Conservation (phyloP, 1,140 invertebrate genomes). For the Tyrophagus putrescentiae region DNA sequence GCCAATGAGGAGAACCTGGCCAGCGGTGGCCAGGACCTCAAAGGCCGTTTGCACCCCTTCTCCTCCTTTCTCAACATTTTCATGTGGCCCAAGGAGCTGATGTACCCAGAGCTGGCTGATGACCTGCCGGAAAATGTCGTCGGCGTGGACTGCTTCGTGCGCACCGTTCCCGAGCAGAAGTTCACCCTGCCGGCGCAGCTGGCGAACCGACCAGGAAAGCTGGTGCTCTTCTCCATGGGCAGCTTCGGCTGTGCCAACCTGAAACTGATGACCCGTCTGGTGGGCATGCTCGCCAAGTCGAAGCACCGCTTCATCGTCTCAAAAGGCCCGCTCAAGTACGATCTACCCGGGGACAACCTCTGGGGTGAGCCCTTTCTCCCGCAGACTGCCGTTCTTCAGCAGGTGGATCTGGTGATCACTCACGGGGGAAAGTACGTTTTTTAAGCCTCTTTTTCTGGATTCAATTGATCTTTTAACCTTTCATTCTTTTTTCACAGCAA, state of each 20-base stretch:
- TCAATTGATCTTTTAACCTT: neutral
- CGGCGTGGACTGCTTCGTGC: constrained; percentile 19
- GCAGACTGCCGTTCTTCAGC: constrained; percentile 15
- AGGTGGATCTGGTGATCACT: constrained; percentile 18
- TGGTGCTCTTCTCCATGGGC: constrained; percentile 23
- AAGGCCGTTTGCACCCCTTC: neutral
- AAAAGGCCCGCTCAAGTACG: constrained; percentile 20
- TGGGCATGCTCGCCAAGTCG: constrained; percentile 10
- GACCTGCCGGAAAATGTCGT: constrained; percentile 4
- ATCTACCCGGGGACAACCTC: constrained; percentile 20
- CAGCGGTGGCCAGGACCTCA: neutral
- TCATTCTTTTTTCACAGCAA: neutral
- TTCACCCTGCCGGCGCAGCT: constrained; percentile 16
- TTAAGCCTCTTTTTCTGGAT: neutral
- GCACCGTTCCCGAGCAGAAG: neutral
- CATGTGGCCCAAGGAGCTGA: constrained; percentile 14
- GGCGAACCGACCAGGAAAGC: constrained; percentile 16
- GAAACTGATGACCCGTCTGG: constrained; percentile 6
- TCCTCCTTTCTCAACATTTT: constrained; percentile 21
- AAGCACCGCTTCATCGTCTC: constrained; percentile 18
- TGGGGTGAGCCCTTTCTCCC: constrained; percentile 18
- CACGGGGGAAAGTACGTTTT: constrained; percentile 21
- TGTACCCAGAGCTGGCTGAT: neutral
- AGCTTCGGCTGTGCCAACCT: constrained; percentile 27
- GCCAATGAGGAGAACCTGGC: neutral